A percentile compares a stretch with the other conserved stretches of the same genome.
These are phyloP conservation scores for Lucifuga dentata DNA, from an alignment of 2,113 vertebrate genomes.

Conservation along the genomic window DNA sequence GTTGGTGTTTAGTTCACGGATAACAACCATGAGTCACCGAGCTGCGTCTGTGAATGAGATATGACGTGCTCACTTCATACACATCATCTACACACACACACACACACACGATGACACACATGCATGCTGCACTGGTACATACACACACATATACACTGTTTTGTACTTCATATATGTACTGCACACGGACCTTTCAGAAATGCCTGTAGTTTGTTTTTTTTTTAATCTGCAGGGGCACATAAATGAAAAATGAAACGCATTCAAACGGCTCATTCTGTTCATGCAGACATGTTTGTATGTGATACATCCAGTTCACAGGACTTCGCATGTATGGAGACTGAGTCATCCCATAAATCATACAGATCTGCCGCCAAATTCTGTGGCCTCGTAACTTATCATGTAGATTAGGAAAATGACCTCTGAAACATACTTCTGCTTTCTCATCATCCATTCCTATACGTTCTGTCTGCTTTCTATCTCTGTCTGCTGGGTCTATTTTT, in stretches of 20 bases:
- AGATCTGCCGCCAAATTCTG: constrained; percentile 28
- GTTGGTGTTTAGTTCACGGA: constrained; percentile 9
- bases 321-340: constrained; percentile 43
- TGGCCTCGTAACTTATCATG: constrained; percentile 50
- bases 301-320: constrained; percentile 43
- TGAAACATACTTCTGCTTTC: constrained; percentile 5
- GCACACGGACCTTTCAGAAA: constrained; percentile 4
- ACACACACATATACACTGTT: neutral
- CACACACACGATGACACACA: neutral
- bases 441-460: constrained; percentile 5
- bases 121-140: neutral
- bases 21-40: constrained; percentile 42
- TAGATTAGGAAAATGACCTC: constrained; percentile 48
- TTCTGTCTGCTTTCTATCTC: constrained; percentile 5
- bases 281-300: constrained; percentile 20
- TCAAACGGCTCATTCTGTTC: neutral
- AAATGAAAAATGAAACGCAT: too few relatives aligned
- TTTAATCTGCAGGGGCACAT: too few relatives aligned
- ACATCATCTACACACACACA: neutral
- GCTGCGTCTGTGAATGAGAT: constrained; percentile 27
- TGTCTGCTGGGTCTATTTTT: constrained; percentile 5
- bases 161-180: too few relatives aligned
- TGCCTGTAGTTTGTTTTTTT: constrained; percentile 3
- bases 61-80: constrained; percentile 2
- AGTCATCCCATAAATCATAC: constrained; percentile 48